Conservation (phyloP, 2,113 vertebrate genomes). For the Archilochus colubris region DNA sequence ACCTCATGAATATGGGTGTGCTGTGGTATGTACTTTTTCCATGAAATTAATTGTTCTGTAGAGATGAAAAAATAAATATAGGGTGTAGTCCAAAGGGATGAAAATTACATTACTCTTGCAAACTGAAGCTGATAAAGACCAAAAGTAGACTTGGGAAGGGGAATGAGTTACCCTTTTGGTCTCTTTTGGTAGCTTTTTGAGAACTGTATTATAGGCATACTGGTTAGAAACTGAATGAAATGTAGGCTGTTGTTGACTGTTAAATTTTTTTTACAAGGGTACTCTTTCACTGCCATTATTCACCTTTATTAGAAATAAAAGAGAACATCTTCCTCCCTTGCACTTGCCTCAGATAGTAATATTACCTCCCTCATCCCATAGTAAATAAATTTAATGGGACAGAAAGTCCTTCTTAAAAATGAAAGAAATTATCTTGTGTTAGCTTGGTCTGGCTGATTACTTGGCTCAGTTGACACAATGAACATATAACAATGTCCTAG, state of each 20-base stretch:
- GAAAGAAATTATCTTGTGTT: not conserved
- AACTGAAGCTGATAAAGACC: not conserved
- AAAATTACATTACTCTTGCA: not conserved
- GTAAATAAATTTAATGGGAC: not conserved
- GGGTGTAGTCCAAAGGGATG: not conserved
- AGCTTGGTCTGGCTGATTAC: not conserved
- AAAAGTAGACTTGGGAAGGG: not conserved
- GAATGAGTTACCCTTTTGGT: not conserved
- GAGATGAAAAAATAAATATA: not conserved
- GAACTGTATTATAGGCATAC: not conserved
- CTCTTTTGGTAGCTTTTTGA: not conserved
- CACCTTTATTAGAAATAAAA: not conserved
- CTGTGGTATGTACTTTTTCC: not conserved
- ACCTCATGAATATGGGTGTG: rapidly evolving
- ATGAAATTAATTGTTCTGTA: not conserved
- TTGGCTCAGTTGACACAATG: not conserved
- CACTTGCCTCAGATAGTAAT: not conserved
- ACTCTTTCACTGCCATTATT: not conserved
- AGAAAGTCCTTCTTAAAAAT: not conserved
- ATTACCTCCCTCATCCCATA: not conserved
- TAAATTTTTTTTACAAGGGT: not conserved
- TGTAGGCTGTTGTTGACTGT: not conserved
- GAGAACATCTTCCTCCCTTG: not conserved
- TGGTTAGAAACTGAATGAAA: not conserved
- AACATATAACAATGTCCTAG: not conserved